phyloP scores from a whole-genome alignment of 2,888 invertebrate species.

The Oithona nana region DNA sequence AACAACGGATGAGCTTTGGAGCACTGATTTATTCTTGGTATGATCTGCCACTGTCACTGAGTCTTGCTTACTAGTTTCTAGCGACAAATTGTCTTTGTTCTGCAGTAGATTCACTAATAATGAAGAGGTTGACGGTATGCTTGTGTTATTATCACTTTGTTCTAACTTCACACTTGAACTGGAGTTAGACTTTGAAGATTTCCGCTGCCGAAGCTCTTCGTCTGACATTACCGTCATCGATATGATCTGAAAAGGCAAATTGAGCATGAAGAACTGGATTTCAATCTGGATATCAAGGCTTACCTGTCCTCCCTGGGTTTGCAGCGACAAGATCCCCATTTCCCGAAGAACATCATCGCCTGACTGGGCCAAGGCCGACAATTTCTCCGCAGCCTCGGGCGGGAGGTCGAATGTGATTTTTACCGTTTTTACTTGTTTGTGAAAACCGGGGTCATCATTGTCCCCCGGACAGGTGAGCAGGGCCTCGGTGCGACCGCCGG shows the following conservation, averaged over 20 bases:
- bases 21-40: not conserved
- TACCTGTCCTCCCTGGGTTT: conserved; percentile 44
- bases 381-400: conserved; percentile 74
- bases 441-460: not conserved
- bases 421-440: conserved; percentile 51
- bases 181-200: not conserved
- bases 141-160: too few species aligned
- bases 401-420: conserved; percentile 94
- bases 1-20: not conserved
- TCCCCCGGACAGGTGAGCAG: not conserved
- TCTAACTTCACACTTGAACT: too few species aligned
- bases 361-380: conserved; percentile 75
- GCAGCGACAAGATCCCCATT: conserved; percentile 83
- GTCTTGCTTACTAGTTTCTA: not conserved
- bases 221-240: conserved; percentile 31
- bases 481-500: not conserved
- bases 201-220: not conserved
- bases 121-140: too few species aligned
- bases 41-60: not conserved
- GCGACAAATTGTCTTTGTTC: conserved; percentile 38
- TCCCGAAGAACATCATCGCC: conserved; percentile 71
- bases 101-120: conserved; percentile 75
- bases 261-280: too few species aligned
- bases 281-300: too few species aligned
- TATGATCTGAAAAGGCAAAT: conserved; percentile 33